Percentiles rank a stretch among this genome's conserved stretches.
phyloP scores from a whole-genome alignment of 2,113 vertebrate species.

The Boleophthalmus pectinirostris region DNA sequence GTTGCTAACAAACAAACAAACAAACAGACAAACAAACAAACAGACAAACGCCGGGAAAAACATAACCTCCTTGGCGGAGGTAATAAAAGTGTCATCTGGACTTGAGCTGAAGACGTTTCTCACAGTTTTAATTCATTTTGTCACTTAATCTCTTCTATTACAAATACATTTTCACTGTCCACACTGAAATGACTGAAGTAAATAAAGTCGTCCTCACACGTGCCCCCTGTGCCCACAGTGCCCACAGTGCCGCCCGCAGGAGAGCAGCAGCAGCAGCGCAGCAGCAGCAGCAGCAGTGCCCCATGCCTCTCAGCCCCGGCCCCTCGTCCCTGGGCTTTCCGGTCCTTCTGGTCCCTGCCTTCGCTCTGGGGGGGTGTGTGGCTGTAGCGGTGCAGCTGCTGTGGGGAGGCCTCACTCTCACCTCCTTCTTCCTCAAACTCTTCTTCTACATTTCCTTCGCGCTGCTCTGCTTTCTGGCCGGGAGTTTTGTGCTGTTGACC shows the following conservation, averaged over 20 bases:
- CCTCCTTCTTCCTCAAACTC: conserved; percentile 78
- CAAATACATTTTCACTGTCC: too few species aligned
- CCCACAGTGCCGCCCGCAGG: conserved; percentile 57
- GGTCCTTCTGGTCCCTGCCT: conserved; percentile 68
- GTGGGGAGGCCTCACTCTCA: conserved; percentile 74
- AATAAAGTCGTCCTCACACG: neutral
- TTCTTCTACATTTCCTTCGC: conserved; percentile 80
- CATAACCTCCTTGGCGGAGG: too few species aligned
- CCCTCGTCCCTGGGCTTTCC: conserved; percentile 46
- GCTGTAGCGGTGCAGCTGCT: conserved; percentile 74
- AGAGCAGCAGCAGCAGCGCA: conserved; percentile 67
- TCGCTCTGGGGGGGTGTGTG: conserved; percentile 72
- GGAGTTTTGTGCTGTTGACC: conserved; percentile 72
- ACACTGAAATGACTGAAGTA: too few species aligned
- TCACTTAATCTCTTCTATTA: too few species aligned
- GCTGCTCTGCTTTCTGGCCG: conserved; percentile 76
- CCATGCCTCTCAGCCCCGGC: conserved; percentile 58
- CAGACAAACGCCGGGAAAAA: too few species aligned
- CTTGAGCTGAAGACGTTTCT: too few species aligned
- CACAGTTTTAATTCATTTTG: too few species aligned
- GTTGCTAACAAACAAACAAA: too few species aligned
- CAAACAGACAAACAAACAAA: too few species aligned
- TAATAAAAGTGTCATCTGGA: too few species aligned
- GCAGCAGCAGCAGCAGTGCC: conserved; percentile 66
- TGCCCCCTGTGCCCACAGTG: conserved; percentile 6